A percentile compares a stretch with the other conserved stretches of the same genome.
Conservation (phyloP, 2,113 vertebrate species). For the Pica pica region DNA sequence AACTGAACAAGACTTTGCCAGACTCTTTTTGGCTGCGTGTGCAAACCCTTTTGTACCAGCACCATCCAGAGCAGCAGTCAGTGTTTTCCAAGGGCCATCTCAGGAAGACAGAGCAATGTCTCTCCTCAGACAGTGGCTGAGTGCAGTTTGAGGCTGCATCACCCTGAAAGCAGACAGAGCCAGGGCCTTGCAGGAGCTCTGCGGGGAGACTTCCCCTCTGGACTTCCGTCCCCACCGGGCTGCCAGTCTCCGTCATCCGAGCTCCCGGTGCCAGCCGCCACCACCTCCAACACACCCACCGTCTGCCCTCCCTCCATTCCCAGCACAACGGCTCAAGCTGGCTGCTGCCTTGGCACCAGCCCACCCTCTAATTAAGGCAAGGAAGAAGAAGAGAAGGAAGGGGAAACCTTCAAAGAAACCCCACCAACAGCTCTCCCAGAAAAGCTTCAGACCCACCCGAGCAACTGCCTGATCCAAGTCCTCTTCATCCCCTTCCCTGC, state of each 20-base stretch:
- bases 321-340: neutral
- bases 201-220: neutral
- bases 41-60: neutral
- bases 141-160: neutral
- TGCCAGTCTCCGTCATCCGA: neutral
- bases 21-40: neutral
- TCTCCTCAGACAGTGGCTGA: neutral
- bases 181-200: neutral
- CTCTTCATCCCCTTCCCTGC: neutral
- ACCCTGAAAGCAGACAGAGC: neutral
- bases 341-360: neutral
- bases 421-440: neutral
- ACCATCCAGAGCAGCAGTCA: neutral
- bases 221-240: neutral
- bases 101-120: rapidly evolving
- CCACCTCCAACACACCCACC: neutral
- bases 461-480: neutral
- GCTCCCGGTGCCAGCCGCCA: neutral
- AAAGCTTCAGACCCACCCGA: neutral
- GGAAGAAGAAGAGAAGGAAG: neutral
- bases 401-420: neutral
- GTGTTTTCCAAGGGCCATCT: neutral
- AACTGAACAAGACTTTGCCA: neutral
- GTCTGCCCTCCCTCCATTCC: neutral
- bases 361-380: neutral